Evolutionary conservation across 1,140 invertebrate genomes (phyloP), one percentile per base, ranked within the genome.

Genomic region (Trachymyrmex cornetzi): DNA sequence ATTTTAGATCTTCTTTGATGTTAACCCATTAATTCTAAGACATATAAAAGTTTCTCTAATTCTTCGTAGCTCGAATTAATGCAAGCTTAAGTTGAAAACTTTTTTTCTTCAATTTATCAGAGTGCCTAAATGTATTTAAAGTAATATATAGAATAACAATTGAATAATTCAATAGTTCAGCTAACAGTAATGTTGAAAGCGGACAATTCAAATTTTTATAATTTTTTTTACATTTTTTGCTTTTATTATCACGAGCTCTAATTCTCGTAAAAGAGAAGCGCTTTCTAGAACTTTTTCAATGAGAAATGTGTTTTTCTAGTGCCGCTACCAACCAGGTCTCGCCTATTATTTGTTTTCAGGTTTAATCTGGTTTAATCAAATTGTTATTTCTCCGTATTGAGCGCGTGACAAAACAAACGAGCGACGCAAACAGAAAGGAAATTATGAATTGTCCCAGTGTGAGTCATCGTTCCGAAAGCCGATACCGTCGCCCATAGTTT

Each of bases 401-500:
- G 3, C 57, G 79, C 69, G 85, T 53, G 88, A 75, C 34, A 16
- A 57, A 74, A 11, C 53, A 57, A 69, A 22, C 9, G 27, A 48
- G n/a, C 44, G 64, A 66, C 74, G 27, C 59, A 69, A 9, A 69
- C 48, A 30, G 19, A 75, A 89, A 82, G 88, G 77, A 82, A 87
- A 66, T 59, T 53, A 38, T 19, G 50, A 75, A 89, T 87, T 81
- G 44, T 67, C 48, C 64, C 30, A 69, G 61, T 4, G 14, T 84
- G 86, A 90, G 53, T 90, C 89, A 90, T 67, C 64, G 30, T 63
- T 72, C 38, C 59, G 89, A 82, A 88, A 90, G 85, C 53, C 64
- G 63, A 86, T 71, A 57, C 63, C 34, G 63, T 82, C 50, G 63
- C 59, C 77, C 74, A 50, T 48, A 61, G 79, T 88, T 90, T 90